A percentile compares a stretch with the other conserved stretches of the same genome.
Evolutionary conservation across 2,113 vertebrate species (phyloP).

Genomic region (Scomber colias): DNA sequence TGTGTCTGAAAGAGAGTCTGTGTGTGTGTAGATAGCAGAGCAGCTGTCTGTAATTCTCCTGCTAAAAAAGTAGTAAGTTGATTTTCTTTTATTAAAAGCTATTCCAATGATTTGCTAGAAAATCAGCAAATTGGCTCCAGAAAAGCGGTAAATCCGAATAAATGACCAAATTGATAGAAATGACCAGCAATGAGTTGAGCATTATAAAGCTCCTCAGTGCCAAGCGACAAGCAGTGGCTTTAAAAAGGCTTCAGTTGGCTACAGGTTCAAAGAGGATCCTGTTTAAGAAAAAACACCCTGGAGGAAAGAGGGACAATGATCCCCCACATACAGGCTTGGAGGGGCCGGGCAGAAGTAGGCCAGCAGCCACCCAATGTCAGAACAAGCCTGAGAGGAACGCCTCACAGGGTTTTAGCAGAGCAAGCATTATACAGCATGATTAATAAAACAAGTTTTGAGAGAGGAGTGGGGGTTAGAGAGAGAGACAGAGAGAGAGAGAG

Average conservation of each 20-base stretch:
- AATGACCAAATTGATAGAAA: constrained; percentile 4
- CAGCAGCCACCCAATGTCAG: constrained; percentile 55
- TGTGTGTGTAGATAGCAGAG: constrained; percentile 21
- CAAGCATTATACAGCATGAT: constrained; percentile 47
- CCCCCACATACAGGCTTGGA: constrained; percentile 49
- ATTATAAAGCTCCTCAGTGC: constrained; percentile 19
- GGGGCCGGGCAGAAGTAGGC: constrained; percentile 54
- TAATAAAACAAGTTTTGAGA: constrained; percentile 57
- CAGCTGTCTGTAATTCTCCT: constrained; percentile 24
- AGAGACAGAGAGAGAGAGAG: background rate
- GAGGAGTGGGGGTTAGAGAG: background rate
- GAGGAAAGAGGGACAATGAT: constrained; percentile 58
- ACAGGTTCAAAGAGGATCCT: constrained; percentile 61
- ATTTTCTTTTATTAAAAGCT: constrained; percentile 18
- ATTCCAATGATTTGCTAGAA: background rate
- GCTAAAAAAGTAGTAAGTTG: constrained; percentile 2
- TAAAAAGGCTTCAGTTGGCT: constrained; percentile 48
- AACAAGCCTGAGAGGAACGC: constrained; percentile 60
- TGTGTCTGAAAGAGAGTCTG: constrained; percentile 15
- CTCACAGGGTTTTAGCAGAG: constrained; percentile 53
- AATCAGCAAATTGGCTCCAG: constrained; percentile 23
- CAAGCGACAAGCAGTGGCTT: constrained; percentile 32
- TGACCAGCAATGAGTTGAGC: background rate
- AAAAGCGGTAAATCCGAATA: background rate
- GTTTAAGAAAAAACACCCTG: constrained; percentile 53